A percentile compares a stretch with the other conserved stretches of the same genome.
Evolutionary conservation across 2,888 invertebrate species (phyloP).

Genomic region (Apodemia zela): DNA sequence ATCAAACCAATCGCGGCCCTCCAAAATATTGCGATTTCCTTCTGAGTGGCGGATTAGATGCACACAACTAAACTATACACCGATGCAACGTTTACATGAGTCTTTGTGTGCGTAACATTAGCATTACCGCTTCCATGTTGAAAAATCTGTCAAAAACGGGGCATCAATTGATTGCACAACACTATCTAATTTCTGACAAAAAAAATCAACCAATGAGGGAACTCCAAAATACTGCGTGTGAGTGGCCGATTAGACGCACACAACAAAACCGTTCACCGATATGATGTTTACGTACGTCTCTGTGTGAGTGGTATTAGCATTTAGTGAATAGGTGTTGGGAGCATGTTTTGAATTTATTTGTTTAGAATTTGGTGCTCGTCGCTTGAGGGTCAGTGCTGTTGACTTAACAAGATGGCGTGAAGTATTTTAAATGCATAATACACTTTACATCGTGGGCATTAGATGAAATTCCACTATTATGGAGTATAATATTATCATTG

Average conservation of each 20-base stretch:
- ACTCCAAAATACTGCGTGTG: slow-evolving; percentile 38
- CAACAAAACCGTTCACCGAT: slow-evolving; percentile 32
- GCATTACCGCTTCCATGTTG: not conserved
- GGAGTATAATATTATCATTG: not conserved
- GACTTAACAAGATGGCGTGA: not conserved
- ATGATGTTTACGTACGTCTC: slow-evolving; percentile 23
- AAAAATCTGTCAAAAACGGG: not conserved
- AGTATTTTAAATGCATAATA: not conserved
- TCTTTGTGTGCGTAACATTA: slow-evolving; percentile 50
- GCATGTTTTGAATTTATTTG: slow-evolving; percentile 46
- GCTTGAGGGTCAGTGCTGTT: slow-evolving; percentile 27
- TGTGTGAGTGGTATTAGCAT: slow-evolving; percentile 57
- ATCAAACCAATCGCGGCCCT: slow-evolving; percentile 27
- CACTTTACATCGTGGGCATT: not conserved
- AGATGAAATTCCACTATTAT: not conserved
- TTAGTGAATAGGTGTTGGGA: slow-evolving; percentile 61
- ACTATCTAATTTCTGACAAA: slow-evolving; percentile 21
- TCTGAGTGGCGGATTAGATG: slow-evolving; percentile 65
- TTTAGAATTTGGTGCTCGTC: slow-evolving; percentile 41
- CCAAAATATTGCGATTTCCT: slow-evolving; percentile 31
- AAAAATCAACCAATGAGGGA: slow-evolving; percentile 26
- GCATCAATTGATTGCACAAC: not conserved
- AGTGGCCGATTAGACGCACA: slow-evolving; percentile 70
- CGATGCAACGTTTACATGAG: slow-evolving; percentile 22
- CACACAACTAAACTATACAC: slow-evolving; percentile 42